Conservation (phyloP, 2,797 vertebrate species). For the Scolopax rusticola region DNA sequence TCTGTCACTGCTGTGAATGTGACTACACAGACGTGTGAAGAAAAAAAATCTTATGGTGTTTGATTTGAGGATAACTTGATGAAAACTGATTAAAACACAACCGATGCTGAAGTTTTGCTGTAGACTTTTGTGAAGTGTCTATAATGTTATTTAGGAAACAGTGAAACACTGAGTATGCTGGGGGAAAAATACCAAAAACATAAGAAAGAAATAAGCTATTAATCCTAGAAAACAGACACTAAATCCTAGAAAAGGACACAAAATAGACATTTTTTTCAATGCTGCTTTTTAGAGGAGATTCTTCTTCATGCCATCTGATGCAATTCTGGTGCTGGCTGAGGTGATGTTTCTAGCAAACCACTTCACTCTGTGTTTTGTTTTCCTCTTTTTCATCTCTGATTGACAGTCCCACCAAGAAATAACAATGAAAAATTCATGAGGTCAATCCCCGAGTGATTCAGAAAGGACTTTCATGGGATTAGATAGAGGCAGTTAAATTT, state of each 20-base stretch:
- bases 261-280: neutral
- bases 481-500: slow-evolving; percentile 51
- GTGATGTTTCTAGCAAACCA: slow-evolving; percentile 15
- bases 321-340: neutral
- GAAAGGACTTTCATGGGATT: slow-evolving; percentile 58
- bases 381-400: slow-evolving; percentile 54
- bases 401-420: slow-evolving; percentile 60
- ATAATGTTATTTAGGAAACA: neutral
- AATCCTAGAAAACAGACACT: neutral
- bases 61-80: neutral
- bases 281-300: neutral
- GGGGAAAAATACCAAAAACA: neutral
- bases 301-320: neutral
- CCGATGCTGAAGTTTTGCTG: neutral
- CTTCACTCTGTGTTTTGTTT: slow-evolving; percentile 36
- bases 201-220: neutral
- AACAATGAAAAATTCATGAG: slow-evolving; percentile 62
- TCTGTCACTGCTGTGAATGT: neutral
- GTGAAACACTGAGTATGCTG: neutral
- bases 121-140: neutral
- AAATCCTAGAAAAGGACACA: neutral
- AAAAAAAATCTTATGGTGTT: neutral
- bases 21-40: neutral
- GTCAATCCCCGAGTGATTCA: slow-evolving; percentile 40
- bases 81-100: neutral